These are phyloP conservation scores for Premnoplex brunnescens DNA, from an alignment of 2,797 vertebrate genomes.

Conservation along the genomic window DNA sequence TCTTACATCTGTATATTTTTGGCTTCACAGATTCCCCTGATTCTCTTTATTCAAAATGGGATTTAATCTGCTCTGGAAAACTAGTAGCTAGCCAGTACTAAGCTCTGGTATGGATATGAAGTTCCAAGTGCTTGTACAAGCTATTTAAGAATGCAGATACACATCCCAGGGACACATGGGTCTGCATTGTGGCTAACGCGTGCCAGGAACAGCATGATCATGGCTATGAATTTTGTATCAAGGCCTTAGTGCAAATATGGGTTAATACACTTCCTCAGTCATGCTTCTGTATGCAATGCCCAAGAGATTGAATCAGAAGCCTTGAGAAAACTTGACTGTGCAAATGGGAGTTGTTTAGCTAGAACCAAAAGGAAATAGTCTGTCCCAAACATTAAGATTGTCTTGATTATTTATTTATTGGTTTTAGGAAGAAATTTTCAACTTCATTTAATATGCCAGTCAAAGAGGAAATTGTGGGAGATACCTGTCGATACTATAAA, in stretches of 20 bases:
- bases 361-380: background rate
- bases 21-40: background rate
- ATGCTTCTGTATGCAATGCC: background rate
- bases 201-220: background rate
- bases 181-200: rapidly evolving
- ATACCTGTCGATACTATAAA: background rate
- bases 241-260: background rate
- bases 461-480: background rate
- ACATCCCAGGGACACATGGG: rapidly evolving
- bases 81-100: background rate
- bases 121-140: background rate
- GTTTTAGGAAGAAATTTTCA: slow-evolving; percentile 14
- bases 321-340: background rate
- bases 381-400: background rate
- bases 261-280: background rate
- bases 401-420: background rate
- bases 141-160: background rate
- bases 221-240: background rate
- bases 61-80: background rate
- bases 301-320: background rate
- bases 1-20: background rate
- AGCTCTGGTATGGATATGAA: background rate
- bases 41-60: background rate
- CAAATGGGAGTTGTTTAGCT: background rate
- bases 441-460: background rate